Percentiles rank a stretch among this genome's conserved stretches.
Evolutionary conservation across 2,888 invertebrate genomes (phyloP).

Genomic region (Pycnomerus fuliginosus): DNA sequence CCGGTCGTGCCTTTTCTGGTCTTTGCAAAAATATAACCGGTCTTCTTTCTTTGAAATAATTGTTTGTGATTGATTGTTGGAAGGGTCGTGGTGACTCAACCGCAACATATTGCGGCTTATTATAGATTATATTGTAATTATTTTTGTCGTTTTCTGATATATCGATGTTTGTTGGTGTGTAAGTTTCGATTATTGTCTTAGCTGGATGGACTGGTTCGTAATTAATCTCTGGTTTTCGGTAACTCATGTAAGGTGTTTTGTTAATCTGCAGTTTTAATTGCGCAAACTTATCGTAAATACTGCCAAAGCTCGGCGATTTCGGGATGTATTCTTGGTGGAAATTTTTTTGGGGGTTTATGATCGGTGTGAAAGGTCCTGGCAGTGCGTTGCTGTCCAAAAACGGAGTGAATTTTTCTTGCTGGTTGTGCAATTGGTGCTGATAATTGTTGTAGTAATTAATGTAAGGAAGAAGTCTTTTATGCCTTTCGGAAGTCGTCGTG

Average conservation of each 20-base stretch:
- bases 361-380: conserved; percentile 58
- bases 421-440: conserved; percentile 47
- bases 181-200: conserved; percentile 47
- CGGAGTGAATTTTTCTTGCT: conserved; percentile 52
- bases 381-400: conserved; percentile 58
- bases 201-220: conserved; percentile 22
- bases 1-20: background rate
- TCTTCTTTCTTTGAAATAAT: conserved; percentile 17
- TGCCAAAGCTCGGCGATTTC: conserved; percentile 42
- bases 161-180: conserved; percentile 48
- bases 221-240: conserved; percentile 19
- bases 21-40: conserved; percentile 3
- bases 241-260: conserved; percentile 16
- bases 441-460: conserved; percentile 69
- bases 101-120: background rate
- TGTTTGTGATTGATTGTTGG: conserved; percentile 24
- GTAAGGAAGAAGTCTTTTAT: conserved; percentile 77
- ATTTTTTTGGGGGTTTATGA: conserved; percentile 33
- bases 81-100: conserved; percentile 2
- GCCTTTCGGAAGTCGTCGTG: conserved; percentile 58
- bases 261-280: conserved; percentile 46
- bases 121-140: conserved; percentile 2
- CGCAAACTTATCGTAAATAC: conserved; percentile 49
- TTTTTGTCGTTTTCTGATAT: conserved; percentile 28
- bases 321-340: conserved; percentile 15